Conservation (phyloP, 2,113 vertebrate species). For the Thinocorus orbignyianus region DNA sequence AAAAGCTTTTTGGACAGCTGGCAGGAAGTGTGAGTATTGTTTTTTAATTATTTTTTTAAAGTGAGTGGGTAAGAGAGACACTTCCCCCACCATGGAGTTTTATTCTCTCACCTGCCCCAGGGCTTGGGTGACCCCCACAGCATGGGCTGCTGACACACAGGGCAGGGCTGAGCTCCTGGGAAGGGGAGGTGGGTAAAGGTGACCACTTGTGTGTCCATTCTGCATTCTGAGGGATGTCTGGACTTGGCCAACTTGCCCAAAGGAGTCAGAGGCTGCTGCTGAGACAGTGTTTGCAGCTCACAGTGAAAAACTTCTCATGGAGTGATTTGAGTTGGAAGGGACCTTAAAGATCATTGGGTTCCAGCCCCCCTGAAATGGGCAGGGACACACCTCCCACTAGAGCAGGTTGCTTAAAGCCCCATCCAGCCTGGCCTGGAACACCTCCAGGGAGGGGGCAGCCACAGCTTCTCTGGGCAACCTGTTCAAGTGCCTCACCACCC, state of each 20-base stretch:
- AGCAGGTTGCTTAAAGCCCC: no score
- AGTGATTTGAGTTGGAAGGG: no score
- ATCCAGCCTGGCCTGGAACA: no score
- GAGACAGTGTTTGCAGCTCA: neutral
- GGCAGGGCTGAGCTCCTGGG: neutral
- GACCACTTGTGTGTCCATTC: neutral
- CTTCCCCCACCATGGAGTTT: neutral
- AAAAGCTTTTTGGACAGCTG: conserved; percentile 75
- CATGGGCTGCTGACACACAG: neutral
- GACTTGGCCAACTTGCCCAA: neutral
- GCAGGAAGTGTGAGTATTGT: conserved; percentile 76
- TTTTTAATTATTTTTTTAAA: neutral
- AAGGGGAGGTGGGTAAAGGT: neutral
- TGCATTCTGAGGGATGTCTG: neutral
- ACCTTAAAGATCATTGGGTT: no score
- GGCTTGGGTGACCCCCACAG: neutral
- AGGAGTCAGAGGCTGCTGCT: neutral
- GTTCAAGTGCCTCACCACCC: no score
- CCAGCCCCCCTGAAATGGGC: no score
- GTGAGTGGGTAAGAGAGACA: neutral
- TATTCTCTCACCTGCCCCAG: neutral
- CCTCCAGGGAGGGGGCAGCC: no score
- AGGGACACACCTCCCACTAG: no score
- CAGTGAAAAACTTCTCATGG: neutral
- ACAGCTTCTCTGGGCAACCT: no score